Percentiles rank a stretch among this genome's conserved stretches.
phyloP scores from a whole-genome alignment of 2,797 vertebrate species.

The Acrocephalus scirpaceus region DNA sequence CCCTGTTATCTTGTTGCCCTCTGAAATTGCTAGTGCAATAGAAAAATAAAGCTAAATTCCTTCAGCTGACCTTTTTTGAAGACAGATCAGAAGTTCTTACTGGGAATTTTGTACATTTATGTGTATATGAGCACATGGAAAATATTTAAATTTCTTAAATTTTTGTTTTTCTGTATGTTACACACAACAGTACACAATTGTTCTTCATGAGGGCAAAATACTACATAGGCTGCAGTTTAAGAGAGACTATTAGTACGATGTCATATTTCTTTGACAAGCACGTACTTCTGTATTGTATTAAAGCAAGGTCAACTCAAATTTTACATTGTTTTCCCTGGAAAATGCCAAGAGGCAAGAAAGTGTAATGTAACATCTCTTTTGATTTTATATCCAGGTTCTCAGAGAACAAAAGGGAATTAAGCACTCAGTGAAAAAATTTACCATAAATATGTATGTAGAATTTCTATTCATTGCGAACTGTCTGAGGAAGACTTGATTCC shows the following conservation, averaged over 20 bases:
- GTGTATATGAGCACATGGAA: neutral
- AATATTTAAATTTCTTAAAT: neutral
- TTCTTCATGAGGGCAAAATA: neutral
- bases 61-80: neutral
- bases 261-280: neutral
- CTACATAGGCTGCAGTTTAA: neutral
- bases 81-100: neutral
- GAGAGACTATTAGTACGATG: neutral
- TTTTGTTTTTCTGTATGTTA: neutral
- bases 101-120: neutral
- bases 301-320: neutral
- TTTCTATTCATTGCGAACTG: neutral
- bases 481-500: neutral
- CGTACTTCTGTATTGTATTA: neutral
- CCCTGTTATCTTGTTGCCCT: neutral
- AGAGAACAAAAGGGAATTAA: neutral
- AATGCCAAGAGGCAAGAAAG: neutral
- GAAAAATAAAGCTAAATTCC: neutral
- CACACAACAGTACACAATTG: neutral
- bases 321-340: neutral
- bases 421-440: neutral
- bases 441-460: neutral
- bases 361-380: neutral
- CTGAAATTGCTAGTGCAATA: neutral
- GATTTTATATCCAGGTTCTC: neutral